phyloP scores from a whole-genome alignment of 2,888 invertebrate genomes.

The Ptilodon capucinus region DNA sequence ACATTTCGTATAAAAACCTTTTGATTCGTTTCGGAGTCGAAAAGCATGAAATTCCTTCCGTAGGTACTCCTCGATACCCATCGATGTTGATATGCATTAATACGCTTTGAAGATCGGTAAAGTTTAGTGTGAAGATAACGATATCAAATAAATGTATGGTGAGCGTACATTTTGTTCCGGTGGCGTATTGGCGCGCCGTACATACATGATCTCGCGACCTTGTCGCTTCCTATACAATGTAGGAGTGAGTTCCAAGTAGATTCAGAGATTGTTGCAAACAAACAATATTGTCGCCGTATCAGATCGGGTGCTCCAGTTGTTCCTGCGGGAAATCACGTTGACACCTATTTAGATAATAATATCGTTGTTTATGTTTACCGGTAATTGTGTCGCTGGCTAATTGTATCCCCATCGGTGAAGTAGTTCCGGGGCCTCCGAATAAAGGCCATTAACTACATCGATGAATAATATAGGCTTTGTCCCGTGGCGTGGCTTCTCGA shows the following conservation, averaged over 20 bases:
- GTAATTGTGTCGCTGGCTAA: background rate
- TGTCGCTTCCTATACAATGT: background rate
- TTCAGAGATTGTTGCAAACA: background rate
- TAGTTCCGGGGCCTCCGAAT: background rate
- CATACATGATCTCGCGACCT: background rate
- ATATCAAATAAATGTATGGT: background rate
- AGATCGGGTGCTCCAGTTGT: background rate
- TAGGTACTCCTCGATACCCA: too few species aligned
- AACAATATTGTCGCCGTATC: background rate
- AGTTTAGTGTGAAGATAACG: background rate
- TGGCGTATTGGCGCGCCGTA: background rate
- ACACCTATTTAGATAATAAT: background rate
- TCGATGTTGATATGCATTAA: too few species aligned
- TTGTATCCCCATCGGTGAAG: too few species aligned
- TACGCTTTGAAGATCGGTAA: too few species aligned
- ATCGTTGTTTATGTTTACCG: background rate
- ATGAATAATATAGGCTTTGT: background rate
- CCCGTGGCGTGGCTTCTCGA: background rate
- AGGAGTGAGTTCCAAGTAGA: background rate
- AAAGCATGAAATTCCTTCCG: too few species aligned
- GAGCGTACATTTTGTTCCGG: background rate
- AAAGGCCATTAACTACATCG: too few species aligned
- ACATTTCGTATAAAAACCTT: too few species aligned
- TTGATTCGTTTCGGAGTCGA: too few species aligned
- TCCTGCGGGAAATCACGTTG: background rate